Base-by-base conservation (phyloP, 2,888 invertebrate species). In the Timema cristinae region DNA sequence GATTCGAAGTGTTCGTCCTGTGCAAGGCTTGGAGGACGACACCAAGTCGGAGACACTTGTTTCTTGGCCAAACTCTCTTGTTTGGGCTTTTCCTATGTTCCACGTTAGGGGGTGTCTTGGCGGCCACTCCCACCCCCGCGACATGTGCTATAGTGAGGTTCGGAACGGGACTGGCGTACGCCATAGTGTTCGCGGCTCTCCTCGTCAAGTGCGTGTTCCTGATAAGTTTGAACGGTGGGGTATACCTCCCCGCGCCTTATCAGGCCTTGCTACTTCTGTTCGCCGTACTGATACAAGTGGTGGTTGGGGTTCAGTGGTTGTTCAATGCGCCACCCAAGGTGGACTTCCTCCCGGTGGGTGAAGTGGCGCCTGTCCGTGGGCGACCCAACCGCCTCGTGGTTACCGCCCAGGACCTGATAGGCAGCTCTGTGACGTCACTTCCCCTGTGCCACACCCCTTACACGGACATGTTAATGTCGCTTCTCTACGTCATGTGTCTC, bases 131-230 rank as follows among this genome's bases (percentile, higher is more conserved):
- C 66, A 91, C 91, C 69, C 86, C 89, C 69, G 85, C 93, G 72
- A 91, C 93, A 32, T 95, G 95, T 79, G 93, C 92, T 69, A 88
- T 92, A 48, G 90, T 93, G 75, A 87, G 94, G 69, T 90, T 94
- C 77, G 93, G 92, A 61, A 90, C 92, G 63, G 95, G 95, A 69
- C 88, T 92, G 15, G 92, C 93, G 77, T 85, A 85, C 76, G 91
- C 94, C 70, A 86, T 96, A 72, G 92, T 95, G 73, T 97, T 96
- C 82, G 93, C 95, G 59, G 92, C 96, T 0, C 86, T 97, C 68
- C 87, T 97, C 78, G 97, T 97, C 76, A 97, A 97, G 84, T 93
- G 95, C 82, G 94, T 97, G 77, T 96, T 97, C 82, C 87, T 97
- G 74, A 89, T 97, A 77, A 95, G 95, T 80, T 88, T 96, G 74